These are phyloP conservation scores for Phthorimaea operculella DNA, from an alignment of 1,140 invertebrate genomes.

Conservation along the genomic window DNA sequence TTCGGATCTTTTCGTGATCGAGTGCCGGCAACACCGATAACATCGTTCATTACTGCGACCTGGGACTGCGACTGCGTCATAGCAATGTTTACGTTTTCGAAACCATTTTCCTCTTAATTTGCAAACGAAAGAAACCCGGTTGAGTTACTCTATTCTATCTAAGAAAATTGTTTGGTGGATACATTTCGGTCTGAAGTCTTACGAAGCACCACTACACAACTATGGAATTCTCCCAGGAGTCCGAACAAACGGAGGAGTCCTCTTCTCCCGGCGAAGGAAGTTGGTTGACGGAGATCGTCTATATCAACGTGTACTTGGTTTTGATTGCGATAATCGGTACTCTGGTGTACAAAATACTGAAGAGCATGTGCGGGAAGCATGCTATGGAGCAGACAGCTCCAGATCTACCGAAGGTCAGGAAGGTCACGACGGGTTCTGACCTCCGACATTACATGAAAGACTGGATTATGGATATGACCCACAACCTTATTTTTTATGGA, in stretches of 20 bases:
- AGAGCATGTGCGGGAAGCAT: conserved; percentile 66
- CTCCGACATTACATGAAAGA: conserved; percentile 92
- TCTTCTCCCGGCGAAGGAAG: conserved; percentile 48
- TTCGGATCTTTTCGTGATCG: too few relatives aligned
- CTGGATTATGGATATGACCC: conserved; percentile 95
- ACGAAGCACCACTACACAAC: neutral
- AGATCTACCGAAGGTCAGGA: conserved; percentile 84
- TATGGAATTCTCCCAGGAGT: conserved; percentile 48
- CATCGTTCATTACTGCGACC: too few relatives aligned
- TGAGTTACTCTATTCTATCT: too few relatives aligned
- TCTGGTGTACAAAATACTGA: conserved; percentile 89
- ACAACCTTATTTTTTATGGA: conserved; percentile 90
- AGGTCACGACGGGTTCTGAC: conserved; percentile 93
- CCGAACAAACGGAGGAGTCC: conserved; percentile 25
- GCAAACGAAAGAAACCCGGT: neutral
- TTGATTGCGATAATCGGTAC: conserved; percentile 81
- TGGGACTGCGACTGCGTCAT: too few relatives aligned
- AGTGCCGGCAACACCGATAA: too few relatives aligned
- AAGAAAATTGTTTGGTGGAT: too few relatives aligned
- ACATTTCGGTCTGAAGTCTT: too few relatives aligned
- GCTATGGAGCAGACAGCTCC: conserved; percentile 62
- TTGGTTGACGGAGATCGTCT: conserved; percentile 76
- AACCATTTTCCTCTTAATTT: neutral
- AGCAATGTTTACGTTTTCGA: too few relatives aligned
- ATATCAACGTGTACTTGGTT: conserved; percentile 81